phyloP scores from a whole-genome alignment of 2,797 vertebrate species.

The Lutjanus campechanus region DNA sequence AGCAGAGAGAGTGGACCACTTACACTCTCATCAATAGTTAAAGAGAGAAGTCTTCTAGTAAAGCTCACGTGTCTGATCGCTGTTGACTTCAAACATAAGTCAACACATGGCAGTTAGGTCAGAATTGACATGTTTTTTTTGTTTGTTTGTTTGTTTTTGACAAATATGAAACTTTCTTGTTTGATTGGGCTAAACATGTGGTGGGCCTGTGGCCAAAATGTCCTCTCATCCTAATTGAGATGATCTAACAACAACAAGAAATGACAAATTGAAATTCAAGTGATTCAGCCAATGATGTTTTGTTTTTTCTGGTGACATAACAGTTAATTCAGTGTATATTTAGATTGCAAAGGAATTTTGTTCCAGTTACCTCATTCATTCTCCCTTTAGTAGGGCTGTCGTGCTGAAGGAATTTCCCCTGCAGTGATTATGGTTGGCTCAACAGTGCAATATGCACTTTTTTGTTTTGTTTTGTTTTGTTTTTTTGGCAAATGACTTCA shows the following conservation, averaged over 20 bases:
- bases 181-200: background rate
- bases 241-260: background rate
- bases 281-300: background rate
- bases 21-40: slow-evolving; percentile 87
- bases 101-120: slow-evolving; percentile 13
- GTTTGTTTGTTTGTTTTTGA: no score
- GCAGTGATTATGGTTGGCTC: no score
- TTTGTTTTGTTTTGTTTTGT: no score
- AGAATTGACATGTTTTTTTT: background rate
- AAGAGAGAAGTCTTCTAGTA: slow-evolving; percentile 76
- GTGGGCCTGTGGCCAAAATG: background rate
- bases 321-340: background rate
- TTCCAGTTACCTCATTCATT: background rate
- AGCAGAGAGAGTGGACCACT: slow-evolving; percentile 84
- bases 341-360: background rate
- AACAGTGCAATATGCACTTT: no score
- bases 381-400: background rate
- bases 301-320: background rate
- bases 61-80: slow-evolving; percentile 58
- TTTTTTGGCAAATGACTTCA: no score
- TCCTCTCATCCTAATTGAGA: background rate
- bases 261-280: background rate
- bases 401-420: no score
- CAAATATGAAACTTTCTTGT: background rate
- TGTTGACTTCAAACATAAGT: slow-evolving; percentile 41